Percentiles rank a stretch among this genome's conserved stretches.
These are phyloP conservation scores for Argyresthia albistria DNA, from an alignment of 2,888 invertebrate species.

Conservation along the genomic window DNA sequence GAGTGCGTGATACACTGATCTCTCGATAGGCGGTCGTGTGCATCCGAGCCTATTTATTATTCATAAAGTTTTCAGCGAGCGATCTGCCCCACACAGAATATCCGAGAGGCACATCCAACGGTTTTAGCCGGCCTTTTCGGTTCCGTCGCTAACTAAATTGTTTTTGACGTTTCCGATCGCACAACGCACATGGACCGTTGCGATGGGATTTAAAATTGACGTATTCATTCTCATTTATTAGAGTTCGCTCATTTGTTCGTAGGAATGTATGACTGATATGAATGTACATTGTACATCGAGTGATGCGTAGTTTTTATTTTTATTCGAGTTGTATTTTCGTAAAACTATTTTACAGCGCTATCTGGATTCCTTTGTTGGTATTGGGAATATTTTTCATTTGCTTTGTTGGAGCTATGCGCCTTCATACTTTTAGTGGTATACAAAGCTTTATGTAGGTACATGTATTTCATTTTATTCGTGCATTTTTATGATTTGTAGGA, in stretches of 20 bases:
- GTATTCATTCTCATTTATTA: slow-evolving; percentile 2
- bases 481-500: no score
- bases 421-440: no score
- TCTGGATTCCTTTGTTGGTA: no score
- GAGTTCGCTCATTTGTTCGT: background rate
- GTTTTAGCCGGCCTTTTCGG: slow-evolving; percentile 48
- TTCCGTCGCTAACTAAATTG: slow-evolving; percentile 62
- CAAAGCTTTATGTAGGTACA: no score
- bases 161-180: slow-evolving; percentile 31
- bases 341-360: no score
- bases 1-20: slow-evolving; percentile 31
- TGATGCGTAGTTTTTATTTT: background rate
- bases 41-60: slow-evolving; percentile 51
- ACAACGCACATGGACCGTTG: background rate
- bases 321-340: no score
- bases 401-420: no score
- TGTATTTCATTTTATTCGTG: no score
- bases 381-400: no score
- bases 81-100: slow-evolving; percentile 61
- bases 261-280: background rate
- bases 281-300: background rate
- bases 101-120: slow-evolving; percentile 48
- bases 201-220: background rate
- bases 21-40: slow-evolving; percentile 23
- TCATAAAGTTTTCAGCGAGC: slow-evolving; percentile 60